Evolutionary conservation across 2,888 invertebrate species (phyloP).

Genomic region (Pollenia labialis): DNA sequence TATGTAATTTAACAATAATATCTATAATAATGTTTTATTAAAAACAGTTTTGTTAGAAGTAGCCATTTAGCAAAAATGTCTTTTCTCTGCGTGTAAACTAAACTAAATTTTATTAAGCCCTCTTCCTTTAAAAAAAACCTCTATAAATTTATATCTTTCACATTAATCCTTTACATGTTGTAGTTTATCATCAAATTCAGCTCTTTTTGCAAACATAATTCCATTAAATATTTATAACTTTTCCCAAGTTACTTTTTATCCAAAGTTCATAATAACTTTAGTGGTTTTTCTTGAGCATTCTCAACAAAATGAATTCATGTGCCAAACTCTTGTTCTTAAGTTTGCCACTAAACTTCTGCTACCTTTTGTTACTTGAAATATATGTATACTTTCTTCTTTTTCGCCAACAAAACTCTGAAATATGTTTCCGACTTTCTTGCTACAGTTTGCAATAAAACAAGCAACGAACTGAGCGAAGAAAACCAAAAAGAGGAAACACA

Average conservation of each 20-base stretch:
- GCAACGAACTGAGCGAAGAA: conserved; percentile 1
- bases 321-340: conserved; percentile 31
- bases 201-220: not conserved
- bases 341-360: conserved; percentile 31
- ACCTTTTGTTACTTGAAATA: conserved; percentile 1
- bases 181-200: not conserved
- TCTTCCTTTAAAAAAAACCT: too few relatives aligned
- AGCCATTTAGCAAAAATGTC: too few relatives aligned
- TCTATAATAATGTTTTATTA: too few relatives aligned
- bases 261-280: conserved; percentile 21
- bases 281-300: conserved; percentile 8
- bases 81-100: too few relatives aligned
- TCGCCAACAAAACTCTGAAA: conserved; percentile 3
- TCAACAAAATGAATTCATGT: conserved; percentile 42
- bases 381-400: not conserved
- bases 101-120: too few relatives aligned
- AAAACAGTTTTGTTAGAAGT: too few relatives aligned
- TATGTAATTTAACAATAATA: too few relatives aligned
- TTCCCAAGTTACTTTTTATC: not conserved
- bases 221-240: conserved; percentile 27
- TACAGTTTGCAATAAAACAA: conserved; percentile 18
- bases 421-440: not conserved
- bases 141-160: too few relatives aligned
- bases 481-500: not conserved
- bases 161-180: not conserved